Base-by-base conservation (phyloP, 2,113 vertebrate genomes). In the Elgaria multicarinata region DNA sequence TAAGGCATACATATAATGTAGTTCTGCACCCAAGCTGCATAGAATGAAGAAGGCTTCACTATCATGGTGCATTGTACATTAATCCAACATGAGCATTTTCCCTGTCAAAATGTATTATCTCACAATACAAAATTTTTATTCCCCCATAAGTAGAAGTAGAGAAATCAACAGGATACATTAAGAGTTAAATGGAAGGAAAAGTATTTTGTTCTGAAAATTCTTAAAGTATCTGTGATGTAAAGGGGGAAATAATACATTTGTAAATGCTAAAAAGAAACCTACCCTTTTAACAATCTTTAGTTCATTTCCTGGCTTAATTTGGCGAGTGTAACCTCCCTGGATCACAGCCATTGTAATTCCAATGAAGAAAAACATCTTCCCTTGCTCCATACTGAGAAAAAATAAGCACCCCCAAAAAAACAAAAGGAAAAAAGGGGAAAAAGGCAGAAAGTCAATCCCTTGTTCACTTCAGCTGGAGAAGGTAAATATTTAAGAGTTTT, bases 281-380 rank as follows among this genome's bases (percentile, higher is more conserved):
- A 99, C 99, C 98, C 92, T 92, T 93, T 97, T 97, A 90, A 98
- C 97, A 36, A 97, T 97, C 88, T 87, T 95, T 92, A 98, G 96
- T 91, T 99, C 99, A 83, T 96, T 90, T 91, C 97, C 98, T 26
- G 98, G 98, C 93, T 98, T 96, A 95, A 99, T 98, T 93, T 98
- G 97, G 31, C 99, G 98, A 94, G 98, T 97, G 0, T 98, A 99
- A 85, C 98, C 96, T 33, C 99, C 99, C 96, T 99, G 99, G 94
- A 99, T 96, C 77, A 96, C 69, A 74, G 99, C 98, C 99, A 99
- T 99, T 93, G 98, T 98, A 91, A 99, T 97, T 67, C 99, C 99
- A 83, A 99, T 99, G 94, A 99, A 99, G 97, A 99, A 99, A 91
- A 99, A 99, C 99, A 99, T 99, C 97, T 99, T 99, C 36, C 99